Percentiles rank a stretch among this genome's conserved stretches.
Evolutionary conservation across 2,113 vertebrate species (phyloP).

Genomic region (Jaculus jaculus): DNA sequence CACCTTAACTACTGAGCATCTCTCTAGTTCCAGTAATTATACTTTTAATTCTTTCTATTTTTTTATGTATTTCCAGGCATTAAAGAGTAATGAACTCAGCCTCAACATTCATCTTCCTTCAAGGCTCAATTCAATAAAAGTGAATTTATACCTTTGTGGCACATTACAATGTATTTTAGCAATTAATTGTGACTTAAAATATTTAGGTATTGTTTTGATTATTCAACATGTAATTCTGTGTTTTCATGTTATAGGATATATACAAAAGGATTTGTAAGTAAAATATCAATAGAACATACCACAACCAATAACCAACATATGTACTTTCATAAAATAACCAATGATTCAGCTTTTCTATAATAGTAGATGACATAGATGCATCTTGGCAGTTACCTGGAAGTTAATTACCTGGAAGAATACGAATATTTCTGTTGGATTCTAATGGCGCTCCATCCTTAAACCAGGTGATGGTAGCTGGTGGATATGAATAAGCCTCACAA

Average conservation of each 20-base stretch:
- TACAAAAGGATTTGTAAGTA: not conserved
- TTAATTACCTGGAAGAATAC: constrained; percentile 93
- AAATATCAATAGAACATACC: not conserved
- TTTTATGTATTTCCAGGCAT: not conserved
- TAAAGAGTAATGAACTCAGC: constrained; percentile 2
- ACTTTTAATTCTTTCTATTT: not conserved
- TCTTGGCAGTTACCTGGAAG: not conserved
- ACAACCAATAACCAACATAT: not conserved
- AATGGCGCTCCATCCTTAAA: constrained; percentile 92
- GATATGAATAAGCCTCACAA: constrained; percentile 96
- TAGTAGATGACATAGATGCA: not conserved
- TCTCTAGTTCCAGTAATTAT: not conserved
- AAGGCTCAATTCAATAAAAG: constrained; percentile 22
- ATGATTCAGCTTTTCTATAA: constrained; percentile 12
- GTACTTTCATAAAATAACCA: not conserved
- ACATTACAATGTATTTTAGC: constrained; percentile 2
- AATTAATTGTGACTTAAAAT: not conserved
- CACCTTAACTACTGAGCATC: no score
- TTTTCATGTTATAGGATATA: not conserved
- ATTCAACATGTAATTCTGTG: constrained; percentile 11
- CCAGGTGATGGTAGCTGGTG: constrained; percentile 94
- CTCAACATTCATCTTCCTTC: not conserved
- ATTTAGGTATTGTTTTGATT: not conserved
- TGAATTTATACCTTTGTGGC: not conserved
- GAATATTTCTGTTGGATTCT: constrained; percentile 89